phyloP scores from a whole-genome alignment of 2,888 invertebrate species.

The Lycaena phlaeas region DNA sequence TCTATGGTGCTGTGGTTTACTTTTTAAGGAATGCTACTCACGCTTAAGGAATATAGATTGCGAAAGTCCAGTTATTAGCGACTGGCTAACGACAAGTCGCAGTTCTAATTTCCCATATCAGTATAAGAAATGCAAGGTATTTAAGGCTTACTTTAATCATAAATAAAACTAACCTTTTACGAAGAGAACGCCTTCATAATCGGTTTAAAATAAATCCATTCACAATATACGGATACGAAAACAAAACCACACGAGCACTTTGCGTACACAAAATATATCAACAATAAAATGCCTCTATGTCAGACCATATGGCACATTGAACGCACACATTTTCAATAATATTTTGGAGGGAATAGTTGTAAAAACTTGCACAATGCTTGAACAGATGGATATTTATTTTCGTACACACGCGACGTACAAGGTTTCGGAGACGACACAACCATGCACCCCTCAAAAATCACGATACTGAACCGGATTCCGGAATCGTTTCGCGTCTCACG shows the following conservation, averaged over 20 bases:
- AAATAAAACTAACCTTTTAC: slow-evolving; percentile 29
- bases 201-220: slow-evolving; percentile 59
- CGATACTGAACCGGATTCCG: slow-evolving; percentile 41
- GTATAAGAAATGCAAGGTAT: slow-evolving; percentile 20
- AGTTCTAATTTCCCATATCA: slow-evolving; percentile 21
- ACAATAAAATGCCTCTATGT: slow-evolving; percentile 27
- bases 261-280: slow-evolving; percentile 46
- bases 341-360: slow-evolving; percentile 46
- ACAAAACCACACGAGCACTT: slow-evolving; percentile 57
- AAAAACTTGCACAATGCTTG: slow-evolving; percentile 62
- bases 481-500: slow-evolving; percentile 31
- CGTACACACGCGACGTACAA: slow-evolving; percentile 49
- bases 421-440: slow-evolving; percentile 19
- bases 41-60: slow-evolving; percentile 64
- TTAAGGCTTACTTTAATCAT: slow-evolving; percentile 10
- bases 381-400: slow-evolving; percentile 68
- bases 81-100: slow-evolving; percentile 27
- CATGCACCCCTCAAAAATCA: slow-evolving; percentile 36
- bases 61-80: slow-evolving; percentile 65
- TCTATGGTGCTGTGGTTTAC: slow-evolving; percentile 46
- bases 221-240: slow-evolving; percentile 50
- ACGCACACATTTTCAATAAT: slow-evolving; percentile 42
- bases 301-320: slow-evolving; percentile 27
- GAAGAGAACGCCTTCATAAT: slow-evolving; percentile 54
- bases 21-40: slow-evolving; percentile 52